A percentile compares a stretch with the other conserved stretches of the same genome.
phyloP scores from a whole-genome alignment of 2,888 invertebrate genomes.

The Chalcosyrphus nemorum region DNA sequence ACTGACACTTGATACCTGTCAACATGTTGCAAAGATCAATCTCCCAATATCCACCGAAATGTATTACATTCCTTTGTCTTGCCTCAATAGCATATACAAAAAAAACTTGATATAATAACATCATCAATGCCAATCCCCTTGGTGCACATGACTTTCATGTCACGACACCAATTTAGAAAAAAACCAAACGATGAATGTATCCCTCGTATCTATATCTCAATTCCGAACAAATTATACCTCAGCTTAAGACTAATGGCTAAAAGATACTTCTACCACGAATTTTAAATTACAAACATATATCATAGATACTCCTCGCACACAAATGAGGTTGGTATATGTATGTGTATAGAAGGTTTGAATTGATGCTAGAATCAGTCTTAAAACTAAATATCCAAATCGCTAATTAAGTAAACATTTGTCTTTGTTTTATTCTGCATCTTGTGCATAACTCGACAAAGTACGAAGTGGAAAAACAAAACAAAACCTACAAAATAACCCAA shows the following conservation, averaged over 20 bases:
- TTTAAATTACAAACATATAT: slow-evolving; percentile 60
- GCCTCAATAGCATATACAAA: not conserved
- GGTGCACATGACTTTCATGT: slow-evolving; percentile 38
- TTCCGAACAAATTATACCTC: slow-evolving; percentile 67
- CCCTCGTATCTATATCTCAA: slow-evolving; percentile 59
- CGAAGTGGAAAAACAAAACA: not conserved
- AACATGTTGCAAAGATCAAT: slow-evolving; percentile 4
- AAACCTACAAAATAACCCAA: slow-evolving; percentile 48
- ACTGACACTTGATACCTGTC: too few species aligned
- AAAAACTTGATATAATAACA: slow-evolving; percentile 36
- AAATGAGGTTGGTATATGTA: not conserved
- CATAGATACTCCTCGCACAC: slow-evolving; percentile 47
- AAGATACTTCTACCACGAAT: slow-evolving; percentile 62
- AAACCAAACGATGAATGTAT: slow-evolving; percentile 38
- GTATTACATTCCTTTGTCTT: not conserved
- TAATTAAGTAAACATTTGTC: slow-evolving; percentile 70
- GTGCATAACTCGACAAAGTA: too few species aligned
- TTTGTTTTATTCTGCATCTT: slow-evolving; percentile 42
- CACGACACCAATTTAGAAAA: slow-evolving; percentile 48
- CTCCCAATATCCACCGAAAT: not conserved
- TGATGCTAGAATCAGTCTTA: slow-evolving; percentile 31
- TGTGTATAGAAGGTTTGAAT: not conserved
- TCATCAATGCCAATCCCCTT: slow-evolving; percentile 37
- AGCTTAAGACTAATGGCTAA: slow-evolving; percentile 60
- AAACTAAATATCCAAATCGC: slow-evolving; percentile 50